Conservation (phyloP, 2,797 vertebrate genomes). For the Spondyliosoma cantharus region DNA sequence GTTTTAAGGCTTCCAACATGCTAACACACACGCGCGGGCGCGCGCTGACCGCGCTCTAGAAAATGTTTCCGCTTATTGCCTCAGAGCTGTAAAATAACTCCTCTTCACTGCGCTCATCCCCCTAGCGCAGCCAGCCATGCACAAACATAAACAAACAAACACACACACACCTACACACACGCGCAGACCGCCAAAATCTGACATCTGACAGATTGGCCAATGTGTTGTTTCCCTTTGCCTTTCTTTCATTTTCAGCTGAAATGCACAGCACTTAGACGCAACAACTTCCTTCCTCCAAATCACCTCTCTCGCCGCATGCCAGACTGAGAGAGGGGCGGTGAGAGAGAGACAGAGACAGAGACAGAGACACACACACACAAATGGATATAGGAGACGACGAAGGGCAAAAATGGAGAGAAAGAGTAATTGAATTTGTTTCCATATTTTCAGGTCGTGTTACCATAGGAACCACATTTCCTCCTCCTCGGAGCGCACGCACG, state of each 20-base stretch:
- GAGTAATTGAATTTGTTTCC: constrained; percentile 68
- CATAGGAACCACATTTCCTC: constrained; percentile 72
- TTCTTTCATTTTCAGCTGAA: constrained; percentile 56
- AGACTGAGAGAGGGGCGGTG: constrained; percentile 26
- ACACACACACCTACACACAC: constrained; percentile 56
- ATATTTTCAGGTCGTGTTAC: constrained; percentile 71
- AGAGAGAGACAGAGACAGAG: background rate
- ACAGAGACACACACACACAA: constrained; percentile 23
- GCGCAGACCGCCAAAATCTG: constrained; percentile 52
- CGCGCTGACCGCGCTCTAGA: constrained; percentile 19
- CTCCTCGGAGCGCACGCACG: constrained; percentile 8
- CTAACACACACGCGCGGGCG: constrained; percentile 13
- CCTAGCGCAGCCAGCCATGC: constrained; percentile 37
- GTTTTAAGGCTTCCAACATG: constrained; percentile 12
- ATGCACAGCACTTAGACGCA: constrained; percentile 30
- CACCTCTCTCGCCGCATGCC: constrained; percentile 21
- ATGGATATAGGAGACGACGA: constrained; percentile 56
- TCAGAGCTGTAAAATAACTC: constrained; percentile 65
- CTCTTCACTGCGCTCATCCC: constrained; percentile 63
- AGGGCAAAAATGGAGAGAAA: constrained; percentile 46
- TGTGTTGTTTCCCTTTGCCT: constrained; percentile 26
- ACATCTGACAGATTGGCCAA: constrained; percentile 58
- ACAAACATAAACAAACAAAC: constrained; percentile 68
- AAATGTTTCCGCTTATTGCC: constrained; percentile 57
- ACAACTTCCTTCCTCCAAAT: constrained; percentile 57